Conservation (phyloP, 1,140 invertebrate species). For the Chymomyza costata region DNA sequence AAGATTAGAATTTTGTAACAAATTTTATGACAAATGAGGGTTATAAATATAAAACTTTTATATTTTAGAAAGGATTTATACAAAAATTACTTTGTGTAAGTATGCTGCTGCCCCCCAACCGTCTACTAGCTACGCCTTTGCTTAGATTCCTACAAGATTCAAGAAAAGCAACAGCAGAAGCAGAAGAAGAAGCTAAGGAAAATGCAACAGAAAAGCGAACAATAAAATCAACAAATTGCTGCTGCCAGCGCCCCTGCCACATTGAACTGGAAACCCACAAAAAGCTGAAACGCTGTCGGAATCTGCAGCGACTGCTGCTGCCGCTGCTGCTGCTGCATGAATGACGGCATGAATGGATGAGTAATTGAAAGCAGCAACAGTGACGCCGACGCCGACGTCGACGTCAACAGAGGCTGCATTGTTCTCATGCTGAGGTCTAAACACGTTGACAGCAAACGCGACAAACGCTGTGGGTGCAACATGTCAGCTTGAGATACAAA, state of each 20-base stretch:
- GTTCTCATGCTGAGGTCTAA: slow-evolving; percentile 55
- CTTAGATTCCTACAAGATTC: too few species aligned
- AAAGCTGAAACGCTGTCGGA: neutral
- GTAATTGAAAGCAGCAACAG: slow-evolving; percentile 41
- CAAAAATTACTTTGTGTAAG: too few species aligned
- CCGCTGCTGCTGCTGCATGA: slow-evolving; percentile 29
- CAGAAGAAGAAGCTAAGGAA: slow-evolving; percentile 32
- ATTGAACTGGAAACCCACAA: slow-evolving; percentile 12
- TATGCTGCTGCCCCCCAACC: too few species aligned
- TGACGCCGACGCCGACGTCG: neutral
- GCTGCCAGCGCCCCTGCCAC: slow-evolving; percentile 13
- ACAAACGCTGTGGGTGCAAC: slow-evolving; percentile 47
- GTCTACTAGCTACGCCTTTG: too few species aligned
- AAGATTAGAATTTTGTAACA: too few species aligned
- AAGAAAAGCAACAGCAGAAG: slow-evolving; percentile 1
- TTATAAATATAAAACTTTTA: too few species aligned
- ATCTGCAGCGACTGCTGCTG: neutral
- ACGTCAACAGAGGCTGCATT: slow-evolving; percentile 21
- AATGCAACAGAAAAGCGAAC: slow-evolving; percentile 26
- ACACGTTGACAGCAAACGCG: slow-evolving; percentile 59
- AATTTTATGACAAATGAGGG: too few species aligned
- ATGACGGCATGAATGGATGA: slow-evolving; percentile 55
- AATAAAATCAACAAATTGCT: slow-evolving; percentile 54
- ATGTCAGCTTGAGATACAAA: slow-evolving; percentile 28
- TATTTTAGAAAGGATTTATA: too few species aligned